Base-by-base conservation (phyloP, 2,888 invertebrate species). In the Camptogramma bilineatum region DNA sequence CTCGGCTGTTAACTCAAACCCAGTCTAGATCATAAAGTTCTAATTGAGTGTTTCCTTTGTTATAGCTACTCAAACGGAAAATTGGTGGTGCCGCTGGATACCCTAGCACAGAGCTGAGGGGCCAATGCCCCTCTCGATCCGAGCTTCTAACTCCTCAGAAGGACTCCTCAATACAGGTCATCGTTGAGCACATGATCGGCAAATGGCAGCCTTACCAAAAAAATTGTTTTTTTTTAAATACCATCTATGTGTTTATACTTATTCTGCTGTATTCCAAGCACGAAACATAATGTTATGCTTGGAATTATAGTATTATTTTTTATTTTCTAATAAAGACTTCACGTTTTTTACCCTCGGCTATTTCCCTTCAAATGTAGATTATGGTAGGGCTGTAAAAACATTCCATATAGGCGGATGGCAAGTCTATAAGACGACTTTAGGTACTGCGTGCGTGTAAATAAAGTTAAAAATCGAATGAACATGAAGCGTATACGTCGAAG, bases 11-110 rank as follows among this genome's bases (percentile, higher is more conserved):
- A 13, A 46, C 18, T 10, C 5, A 39, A 19, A 47, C 9, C 18
- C n/a, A 39, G 2, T 21, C 24, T 52, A 46, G 18, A n/a, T n/a
- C n/a, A 28, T n/a, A 28, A 0, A 7, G 19, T 52, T 62, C 46
- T 68, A 55, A 66, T 57, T 48, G 18, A 19, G 66, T 68, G 75
- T 79, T 82, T 81, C 61, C 68, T 77, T 92, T 90, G 90, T 93
- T 93, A 57, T 86, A 93, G 93, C 88, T 91, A 91, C 92, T 91
- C 93, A 85, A 90, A 93, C 88, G 90, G 93, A 93, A 92, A 93
- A 92, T 81, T 93, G 93, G 93, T 93, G 93, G 93, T 93, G 93
- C 93, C 93, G 89, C 66, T 93, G 93, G 93, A 93, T 93, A 87
- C 93, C 93, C 84, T 93, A 91, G 89, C 93, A 83, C 88, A 91